A percentile compares a stretch with the other conserved stretches of the same genome.
phyloP scores from a whole-genome alignment of 1,140 invertebrate genomes.

The Pararge aegeria region DNA sequence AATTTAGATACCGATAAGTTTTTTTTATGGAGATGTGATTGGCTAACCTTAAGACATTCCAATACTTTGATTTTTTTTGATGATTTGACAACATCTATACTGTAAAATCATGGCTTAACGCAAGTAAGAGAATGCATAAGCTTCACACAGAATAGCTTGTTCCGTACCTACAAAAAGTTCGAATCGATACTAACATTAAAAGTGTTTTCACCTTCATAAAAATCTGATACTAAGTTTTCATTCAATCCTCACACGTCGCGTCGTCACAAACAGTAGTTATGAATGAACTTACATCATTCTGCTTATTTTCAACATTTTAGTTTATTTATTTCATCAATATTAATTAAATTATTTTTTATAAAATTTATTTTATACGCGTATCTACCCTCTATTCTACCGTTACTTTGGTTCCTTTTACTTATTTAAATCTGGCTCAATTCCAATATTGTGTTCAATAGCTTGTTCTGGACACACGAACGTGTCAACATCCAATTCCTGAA shows the following conservation, averaged over 20 bases:
- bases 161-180: too few species aligned
- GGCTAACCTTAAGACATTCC: too few species aligned
- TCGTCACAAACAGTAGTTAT: constrained; percentile 13
- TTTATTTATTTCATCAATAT: constrained; percentile 22
- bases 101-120: too few species aligned
- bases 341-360: constrained; percentile 26
- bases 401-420: constrained; percentile 66
- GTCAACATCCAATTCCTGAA: constrained; percentile 36
- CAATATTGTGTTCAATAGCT: constrained; percentile 20
- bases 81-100: too few species aligned
- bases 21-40: too few species aligned
- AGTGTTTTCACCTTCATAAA: background rate
- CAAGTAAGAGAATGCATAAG: too few species aligned
- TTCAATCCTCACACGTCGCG: constrained; percentile 17
- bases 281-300: constrained; percentile 14
- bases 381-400: constrained; percentile 46
- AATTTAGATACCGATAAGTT: too few species aligned
- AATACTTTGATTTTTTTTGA: too few species aligned
- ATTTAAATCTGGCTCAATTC: constrained; percentile 58
- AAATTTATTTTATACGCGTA: constrained; percentile 37
- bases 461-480: background rate
- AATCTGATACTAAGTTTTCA: constrained; percentile 11
- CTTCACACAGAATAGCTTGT: too few species aligned
- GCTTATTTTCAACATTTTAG: constrained; percentile 11
- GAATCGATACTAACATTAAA: too few species aligned